Evolutionary conservation across 2,113 vertebrate genomes (phyloP), one percentile per base, ranked within the genome.

Genomic region (Caranx ignobilis): DNA sequence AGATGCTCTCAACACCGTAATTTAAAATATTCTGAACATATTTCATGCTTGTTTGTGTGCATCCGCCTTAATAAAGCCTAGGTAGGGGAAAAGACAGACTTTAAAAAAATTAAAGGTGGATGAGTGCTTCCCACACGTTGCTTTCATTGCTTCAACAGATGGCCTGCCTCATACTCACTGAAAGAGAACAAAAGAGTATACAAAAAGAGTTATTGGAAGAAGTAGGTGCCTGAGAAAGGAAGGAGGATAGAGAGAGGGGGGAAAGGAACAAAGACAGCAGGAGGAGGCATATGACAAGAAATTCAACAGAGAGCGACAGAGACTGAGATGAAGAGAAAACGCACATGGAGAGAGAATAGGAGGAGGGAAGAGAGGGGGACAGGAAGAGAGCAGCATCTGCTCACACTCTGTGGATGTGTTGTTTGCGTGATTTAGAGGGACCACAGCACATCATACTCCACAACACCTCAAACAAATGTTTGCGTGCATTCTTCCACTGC

Each of bases 341-440:
- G 56, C 19, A 60, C 47, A 52, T 11, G 32, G 39, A 45, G 39
- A 65, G 57, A 21, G 56, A 61, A 43, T 2, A 35, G 0, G 32
- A 70, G 3, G 37, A 52, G 43, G 48, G 41, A 59, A 39, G 48
- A 60, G 41, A 41, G 45, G 45, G 10, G 35, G 0, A 34, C 2
- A 48, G 54, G 10, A 50, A 73, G 19, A 19, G 59, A 34, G 41
- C 34, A 75, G 84, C 81, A 84, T 86, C 79, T 89, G 83, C 78
- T 74, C 79, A 11, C 3, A 5, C 60, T 62, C 45, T 39, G 0
- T 39, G 32, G 52, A 48, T 63, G 50, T 75, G 75, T 41, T 48
- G 50, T 71, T 63, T 65, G 81, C 70, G 12, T 90, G 83, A 68
- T 81, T 75, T 59, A 43, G 18, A 73, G 32, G n/a, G 55, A 19